Evolutionary conservation across 2,113 vertebrate genomes (phyloP).

Genomic region (Todiramphus saurophagus): DNA sequence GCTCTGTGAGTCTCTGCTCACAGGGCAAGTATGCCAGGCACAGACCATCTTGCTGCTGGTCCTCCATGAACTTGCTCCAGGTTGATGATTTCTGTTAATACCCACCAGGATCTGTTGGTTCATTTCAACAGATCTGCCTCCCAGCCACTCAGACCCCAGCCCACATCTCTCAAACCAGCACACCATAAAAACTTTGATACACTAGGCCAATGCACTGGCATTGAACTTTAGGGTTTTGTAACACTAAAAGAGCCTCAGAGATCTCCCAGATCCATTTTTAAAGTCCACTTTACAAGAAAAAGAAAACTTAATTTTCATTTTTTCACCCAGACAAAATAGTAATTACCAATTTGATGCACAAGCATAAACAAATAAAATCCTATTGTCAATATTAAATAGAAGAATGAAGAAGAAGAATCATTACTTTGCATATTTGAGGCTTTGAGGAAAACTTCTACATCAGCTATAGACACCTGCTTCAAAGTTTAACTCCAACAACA

Average conservation of each 20-base stretch:
- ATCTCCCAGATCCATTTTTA: not conserved
- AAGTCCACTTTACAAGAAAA: not conserved
- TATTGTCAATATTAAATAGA: not conserved
- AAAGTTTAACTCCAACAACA: not conserved
- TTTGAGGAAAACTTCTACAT: not conserved
- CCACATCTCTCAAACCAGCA: fast-evolving
- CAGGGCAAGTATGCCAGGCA: not conserved
- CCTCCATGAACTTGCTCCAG: not conserved
- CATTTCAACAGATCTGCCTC: not conserved
- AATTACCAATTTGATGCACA: not conserved
- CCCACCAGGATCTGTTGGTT: fast-evolving
- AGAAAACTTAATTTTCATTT: not conserved
- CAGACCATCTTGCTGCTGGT: not conserved
- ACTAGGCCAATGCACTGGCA: not conserved
- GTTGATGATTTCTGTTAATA: not conserved
- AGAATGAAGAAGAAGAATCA: not conserved
- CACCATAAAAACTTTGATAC: not conserved
- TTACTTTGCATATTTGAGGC: not conserved
- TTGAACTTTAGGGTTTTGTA: not conserved
- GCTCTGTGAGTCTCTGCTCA: not conserved
- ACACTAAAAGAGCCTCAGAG: not conserved
- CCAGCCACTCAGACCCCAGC: not conserved
- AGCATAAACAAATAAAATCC: not conserved
- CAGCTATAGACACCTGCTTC: not conserved
- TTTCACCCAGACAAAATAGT: not conserved